Conservation (phyloP, 2,888 invertebrate species). For the Junonia oenone region DNA sequence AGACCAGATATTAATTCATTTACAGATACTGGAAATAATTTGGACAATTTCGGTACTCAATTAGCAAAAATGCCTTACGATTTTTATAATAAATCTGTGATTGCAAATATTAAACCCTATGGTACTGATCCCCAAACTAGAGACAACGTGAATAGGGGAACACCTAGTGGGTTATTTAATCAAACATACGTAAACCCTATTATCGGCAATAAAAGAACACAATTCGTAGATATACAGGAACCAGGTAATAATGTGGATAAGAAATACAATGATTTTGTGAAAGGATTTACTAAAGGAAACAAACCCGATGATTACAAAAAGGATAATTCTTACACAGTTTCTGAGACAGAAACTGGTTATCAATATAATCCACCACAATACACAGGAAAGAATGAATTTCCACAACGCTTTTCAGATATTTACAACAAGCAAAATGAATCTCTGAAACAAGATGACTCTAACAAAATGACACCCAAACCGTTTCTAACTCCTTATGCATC, state of each 20-base stretch:
- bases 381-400: constrained; percentile 14
- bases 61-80: too few relatives aligned
- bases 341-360: constrained; percentile 29
- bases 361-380: constrained; percentile 35
- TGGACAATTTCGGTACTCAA: background rate
- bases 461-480: constrained; percentile 29
- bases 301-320: background rate
- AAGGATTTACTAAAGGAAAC: background rate
- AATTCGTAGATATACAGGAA: background rate
- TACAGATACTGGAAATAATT: background rate
- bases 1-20: background rate
- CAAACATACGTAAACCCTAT: background rate
- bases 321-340: too few relatives aligned
- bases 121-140: background rate
- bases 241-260: background rate
- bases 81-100: background rate
- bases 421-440: constrained; percentile 25
- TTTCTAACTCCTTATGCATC: constrained; percentile 37
- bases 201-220: background rate
- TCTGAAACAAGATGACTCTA: constrained; percentile 16
- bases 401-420: constrained; percentile 4
- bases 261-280: background rate
- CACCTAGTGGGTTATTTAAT: too few relatives aligned
- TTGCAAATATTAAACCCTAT: background rate
- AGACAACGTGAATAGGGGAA: background rate